phyloP scores from a whole-genome alignment of 2,113 vertebrate genomes.

The Malurus elegans region DNA sequence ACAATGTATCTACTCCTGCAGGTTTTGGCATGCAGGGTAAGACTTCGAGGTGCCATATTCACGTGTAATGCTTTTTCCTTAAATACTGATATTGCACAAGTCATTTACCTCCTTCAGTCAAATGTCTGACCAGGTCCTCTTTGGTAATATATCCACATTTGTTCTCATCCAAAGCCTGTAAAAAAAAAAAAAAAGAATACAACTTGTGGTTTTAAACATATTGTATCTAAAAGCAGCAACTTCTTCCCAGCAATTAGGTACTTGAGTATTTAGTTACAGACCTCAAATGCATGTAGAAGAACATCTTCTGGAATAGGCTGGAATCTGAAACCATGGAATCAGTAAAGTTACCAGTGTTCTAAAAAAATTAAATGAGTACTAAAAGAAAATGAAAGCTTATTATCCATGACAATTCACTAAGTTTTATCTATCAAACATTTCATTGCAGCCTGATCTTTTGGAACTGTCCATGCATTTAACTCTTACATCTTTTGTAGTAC shows the following conservation, averaged over 20 bases:
- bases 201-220: neutral
- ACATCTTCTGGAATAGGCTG: slow-evolving; percentile 82
- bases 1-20: neutral
- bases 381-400: neutral
- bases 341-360: neutral
- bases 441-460: neutral
- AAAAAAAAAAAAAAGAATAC: neutral
- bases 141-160: slow-evolving; percentile 84
- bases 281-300: slow-evolving; percentile 92
- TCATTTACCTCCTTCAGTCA: slow-evolving; percentile 88
- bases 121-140: slow-evolving; percentile 82
- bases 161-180: slow-evolving; percentile 86
- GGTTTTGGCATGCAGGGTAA: neutral
- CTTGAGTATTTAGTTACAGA: slow-evolving; percentile 52
- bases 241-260: neutral
- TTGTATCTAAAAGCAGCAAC: neutral
- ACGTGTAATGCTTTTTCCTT: neutral
- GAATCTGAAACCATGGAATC: slow-evolving; percentile 76
- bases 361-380: neutral
- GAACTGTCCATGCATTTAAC: neutral
- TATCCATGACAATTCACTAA: neutral
- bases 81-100: neutral
- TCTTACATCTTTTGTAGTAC: neutral
- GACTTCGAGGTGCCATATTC: neutral
- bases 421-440: neutral